These are phyloP conservation scores for Drosophila pallidifrons DNA, from an alignment of 1,140 invertebrate species.

Conservation along the genomic window DNA sequence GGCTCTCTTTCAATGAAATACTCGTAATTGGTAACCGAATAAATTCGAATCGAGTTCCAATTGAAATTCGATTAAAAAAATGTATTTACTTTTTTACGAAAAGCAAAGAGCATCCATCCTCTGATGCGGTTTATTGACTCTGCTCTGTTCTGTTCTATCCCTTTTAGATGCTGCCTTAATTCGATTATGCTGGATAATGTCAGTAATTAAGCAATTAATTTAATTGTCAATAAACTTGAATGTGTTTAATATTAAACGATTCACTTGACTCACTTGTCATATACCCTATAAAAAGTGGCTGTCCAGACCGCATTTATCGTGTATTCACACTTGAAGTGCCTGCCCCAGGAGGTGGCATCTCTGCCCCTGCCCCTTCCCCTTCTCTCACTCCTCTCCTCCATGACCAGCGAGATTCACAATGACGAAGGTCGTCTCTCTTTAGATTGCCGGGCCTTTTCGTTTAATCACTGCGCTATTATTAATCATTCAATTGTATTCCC, in stretches of 20 bases:
- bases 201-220: neutral
- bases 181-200: neutral
- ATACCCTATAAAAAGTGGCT: slow-evolving; percentile 7
- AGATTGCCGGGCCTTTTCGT: slow-evolving; percentile 44
- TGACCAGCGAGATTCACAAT: slow-evolving; percentile 26
- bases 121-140: too few relatives aligned
- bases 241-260: neutral
- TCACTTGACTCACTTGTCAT: neutral
- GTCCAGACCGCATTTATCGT: slow-evolving; percentile 1
- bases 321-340: slow-evolving; percentile 13
- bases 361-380: too few relatives aligned
- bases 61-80: slow-evolving; percentile 2
- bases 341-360: neutral
- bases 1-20: neutral
- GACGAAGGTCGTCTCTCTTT: slow-evolving; percentile 45
- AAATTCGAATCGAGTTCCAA: neutral
- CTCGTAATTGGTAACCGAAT: neutral
- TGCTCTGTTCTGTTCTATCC: neutral
- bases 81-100: neutral
- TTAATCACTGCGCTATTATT: slow-evolving; percentile 68
- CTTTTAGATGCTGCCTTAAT: neutral
- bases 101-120: too few relatives aligned
- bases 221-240: neutral
- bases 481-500: slow-evolving; percentile 72
- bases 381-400: neutral